Evolutionary conservation across 2,888 invertebrate species (phyloP), one percentile per base, ranked within the genome.

Genomic region (Dynastes hyllus): DNA sequence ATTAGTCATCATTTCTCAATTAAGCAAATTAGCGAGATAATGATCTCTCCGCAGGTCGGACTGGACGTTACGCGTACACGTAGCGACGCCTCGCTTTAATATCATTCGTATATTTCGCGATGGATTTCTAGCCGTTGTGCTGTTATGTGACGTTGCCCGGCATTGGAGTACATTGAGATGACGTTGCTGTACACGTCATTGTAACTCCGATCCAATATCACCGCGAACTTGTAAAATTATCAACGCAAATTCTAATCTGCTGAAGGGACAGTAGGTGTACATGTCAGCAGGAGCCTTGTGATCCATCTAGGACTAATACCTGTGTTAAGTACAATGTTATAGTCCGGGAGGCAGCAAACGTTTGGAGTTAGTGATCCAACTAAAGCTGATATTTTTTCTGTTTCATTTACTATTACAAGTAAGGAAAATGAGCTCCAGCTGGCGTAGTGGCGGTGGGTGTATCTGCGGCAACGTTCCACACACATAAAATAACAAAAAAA

Each of bases 1-100:
- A 89, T 89, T 89, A 88, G 86, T 88, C 88, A 89, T 89, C 88
- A 88, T 89, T 89, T 86, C 88, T 87, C 88, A 88, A 89, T 89
- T 89, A 89, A 87, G 85, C 86, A 87, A 88, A 89, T 89, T 88
- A 88, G 87, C 85, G 84, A 82, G 51, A 37, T 81, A 82, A 82
- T 83, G 81, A 80, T 82, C 82, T 83, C 83, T 81, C 79, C 78
- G 79, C 80, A 75, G 69, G 75, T 80, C 77, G 22, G 27, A 40
- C 61, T n/a, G 40, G 22, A 58, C 55, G 22, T 6, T 73, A 58
- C 29, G 40, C 61, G 45, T 75, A 75, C 73, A 75, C 32, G 5
- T 37, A 5, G 32, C 73, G 73, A 37, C 45, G 61, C 50, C 61
- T 27, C 73, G 61, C 61, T 75, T 75, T 75, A 75, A 61, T 75